Conservation (phyloP, 2,113 vertebrate species). For the Anhinga rufa region DNA sequence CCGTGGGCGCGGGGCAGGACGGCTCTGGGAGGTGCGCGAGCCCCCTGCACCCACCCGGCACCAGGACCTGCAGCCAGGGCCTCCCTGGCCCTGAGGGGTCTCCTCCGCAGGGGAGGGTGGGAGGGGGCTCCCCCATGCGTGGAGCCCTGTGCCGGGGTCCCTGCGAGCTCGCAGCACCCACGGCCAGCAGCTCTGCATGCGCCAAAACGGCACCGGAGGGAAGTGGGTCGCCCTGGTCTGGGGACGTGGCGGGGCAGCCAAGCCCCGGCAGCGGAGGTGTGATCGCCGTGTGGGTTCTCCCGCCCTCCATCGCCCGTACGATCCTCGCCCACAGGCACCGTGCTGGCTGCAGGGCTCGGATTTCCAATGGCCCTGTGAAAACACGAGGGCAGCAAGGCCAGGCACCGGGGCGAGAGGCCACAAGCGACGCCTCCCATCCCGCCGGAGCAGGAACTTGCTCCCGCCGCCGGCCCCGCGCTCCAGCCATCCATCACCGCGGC, state of each 20-base stretch:
- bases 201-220: fast-evolving
- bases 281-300: neutral
- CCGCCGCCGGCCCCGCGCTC: fast-evolving
- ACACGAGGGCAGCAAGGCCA: neutral
- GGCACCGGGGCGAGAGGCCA: neutral
- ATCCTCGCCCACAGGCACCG: fast-evolving
- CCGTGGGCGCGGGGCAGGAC: fast-evolving
- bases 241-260: neutral
- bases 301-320: fast-evolving
- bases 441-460: fast-evolving
- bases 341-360: fast-evolving
- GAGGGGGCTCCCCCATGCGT: neutral
- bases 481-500: fast-evolving
- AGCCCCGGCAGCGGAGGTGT: neutral
- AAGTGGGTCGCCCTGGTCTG: neutral
- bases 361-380: neutral
- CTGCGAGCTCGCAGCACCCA: fast-evolving
- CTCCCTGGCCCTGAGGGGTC: neutral
- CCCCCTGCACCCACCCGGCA: neutral
- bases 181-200: fast-evolving
- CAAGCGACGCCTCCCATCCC: neutral
- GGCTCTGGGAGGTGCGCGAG: neutral
- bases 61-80: fast-evolving
- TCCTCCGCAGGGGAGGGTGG: neutral
- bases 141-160: neutral